These are phyloP conservation scores for Rostratula benghalensis DNA, from an alignment of 2,113 vertebrate species.

Conservation along the genomic window DNA sequence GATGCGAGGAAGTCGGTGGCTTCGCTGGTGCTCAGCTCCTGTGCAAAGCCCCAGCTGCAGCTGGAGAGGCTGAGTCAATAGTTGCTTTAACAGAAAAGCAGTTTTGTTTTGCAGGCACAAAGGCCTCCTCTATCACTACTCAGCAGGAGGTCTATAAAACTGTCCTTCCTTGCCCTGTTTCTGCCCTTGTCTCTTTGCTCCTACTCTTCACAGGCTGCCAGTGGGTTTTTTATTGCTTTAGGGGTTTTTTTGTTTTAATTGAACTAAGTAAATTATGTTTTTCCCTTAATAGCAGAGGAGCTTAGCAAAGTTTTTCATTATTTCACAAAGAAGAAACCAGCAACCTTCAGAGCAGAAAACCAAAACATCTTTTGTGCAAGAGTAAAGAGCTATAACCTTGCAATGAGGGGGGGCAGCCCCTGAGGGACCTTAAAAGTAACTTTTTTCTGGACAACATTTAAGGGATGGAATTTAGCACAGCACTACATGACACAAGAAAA, in stretches of 20 bases:
- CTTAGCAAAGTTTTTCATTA: neutral
- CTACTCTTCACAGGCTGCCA: neutral
- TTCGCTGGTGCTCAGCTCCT: neutral
- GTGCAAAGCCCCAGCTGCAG: neutral
- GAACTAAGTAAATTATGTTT: neutral
- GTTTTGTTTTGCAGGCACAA: conserved; percentile 18
- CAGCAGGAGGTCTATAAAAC: neutral
- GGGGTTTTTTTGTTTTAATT: neutral
- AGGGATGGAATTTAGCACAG: neutral
- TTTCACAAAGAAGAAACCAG: neutral
- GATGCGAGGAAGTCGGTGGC: neutral
- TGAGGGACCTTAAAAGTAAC: neutral
- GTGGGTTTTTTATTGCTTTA: neutral
- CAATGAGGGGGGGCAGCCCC: neutral
- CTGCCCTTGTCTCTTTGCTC: conserved; percentile 5
- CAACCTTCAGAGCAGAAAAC: neutral
- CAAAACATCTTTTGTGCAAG: neutral
- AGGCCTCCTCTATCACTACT: neutral
- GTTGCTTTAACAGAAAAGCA: neutral
- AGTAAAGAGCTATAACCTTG: fast-evolving
- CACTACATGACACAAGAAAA: neutral
- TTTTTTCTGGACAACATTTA: neutral
- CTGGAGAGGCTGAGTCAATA: neutral
- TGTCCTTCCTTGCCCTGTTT: conserved; percentile 25
- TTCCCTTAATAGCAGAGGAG: neutral